phyloP scores from a whole-genome alignment of 2,888 invertebrate species.

The Cerastis leucographa region DNA sequence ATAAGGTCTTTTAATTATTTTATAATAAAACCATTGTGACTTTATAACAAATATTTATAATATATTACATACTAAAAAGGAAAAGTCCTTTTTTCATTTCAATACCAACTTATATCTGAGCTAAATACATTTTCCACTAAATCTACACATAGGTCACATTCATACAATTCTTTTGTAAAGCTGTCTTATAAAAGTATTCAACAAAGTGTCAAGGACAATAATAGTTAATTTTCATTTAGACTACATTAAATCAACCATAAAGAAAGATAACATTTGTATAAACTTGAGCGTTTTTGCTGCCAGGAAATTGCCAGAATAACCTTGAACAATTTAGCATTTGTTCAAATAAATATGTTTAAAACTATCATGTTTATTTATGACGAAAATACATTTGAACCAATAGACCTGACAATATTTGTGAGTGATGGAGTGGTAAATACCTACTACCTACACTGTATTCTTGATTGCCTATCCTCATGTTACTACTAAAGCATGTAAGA shows the following conservation, averaged over 20 bases:
- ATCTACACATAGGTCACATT: conserved; percentile 27
- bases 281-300: not conserved
- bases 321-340: conserved; percentile 5
- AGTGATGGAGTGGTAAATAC: not conserved
- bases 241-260: not conserved
- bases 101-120: conserved; percentile 2
- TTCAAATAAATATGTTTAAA: not conserved
- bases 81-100: conserved; percentile 1
- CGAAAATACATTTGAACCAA: no score
- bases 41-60: conserved; percentile 17
- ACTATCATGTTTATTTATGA: not conserved
- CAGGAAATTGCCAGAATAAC: not conserved
- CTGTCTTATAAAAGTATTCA: not conserved
- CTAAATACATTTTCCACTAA: conserved; percentile 23
- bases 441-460: not conserved
- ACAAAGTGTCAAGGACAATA: not conserved
- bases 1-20: not conserved
- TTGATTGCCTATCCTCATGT: not conserved
- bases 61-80: not conserved
- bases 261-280: conserved; percentile 23
- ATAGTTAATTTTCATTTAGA: not conserved
- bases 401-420: not conserved
- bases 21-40: conserved; percentile 15
- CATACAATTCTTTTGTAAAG: conserved; percentile 2
- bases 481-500: not conserved